Conservation (phyloP, 2,797 vertebrate species). For the Bucorvus abyssinicus region DNA sequence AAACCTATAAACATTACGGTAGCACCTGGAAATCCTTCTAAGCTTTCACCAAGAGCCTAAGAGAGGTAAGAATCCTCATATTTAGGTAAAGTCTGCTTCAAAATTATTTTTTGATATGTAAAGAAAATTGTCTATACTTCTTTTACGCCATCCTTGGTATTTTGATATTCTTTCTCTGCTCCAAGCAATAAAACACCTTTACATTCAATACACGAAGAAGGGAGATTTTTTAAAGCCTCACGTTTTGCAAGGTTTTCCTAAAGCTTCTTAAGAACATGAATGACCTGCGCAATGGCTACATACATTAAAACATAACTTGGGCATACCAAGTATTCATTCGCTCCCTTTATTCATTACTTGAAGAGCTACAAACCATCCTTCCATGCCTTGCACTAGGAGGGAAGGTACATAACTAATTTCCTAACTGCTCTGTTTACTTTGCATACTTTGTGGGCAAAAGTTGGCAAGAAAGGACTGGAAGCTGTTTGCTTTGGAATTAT, state of each 20-base stretch:
- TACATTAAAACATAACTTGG: background rate
- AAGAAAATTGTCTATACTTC: background rate
- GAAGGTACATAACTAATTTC: constrained; percentile 7
- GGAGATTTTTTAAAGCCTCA: background rate
- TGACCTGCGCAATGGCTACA: background rate
- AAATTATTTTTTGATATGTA: background rate
- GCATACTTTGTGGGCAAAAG: constrained; percentile 58
- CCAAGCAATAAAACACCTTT: background rate
- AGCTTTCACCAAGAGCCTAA: background rate
- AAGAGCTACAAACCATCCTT: background rate
- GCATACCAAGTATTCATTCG: background rate
- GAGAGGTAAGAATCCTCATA: background rate
- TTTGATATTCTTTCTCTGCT: background rate
- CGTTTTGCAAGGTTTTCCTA: constrained; percentile 1
- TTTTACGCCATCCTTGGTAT: background rate
- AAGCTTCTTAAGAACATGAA: background rate
- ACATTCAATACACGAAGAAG: background rate
- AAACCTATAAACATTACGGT: background rate
- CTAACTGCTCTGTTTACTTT: constrained; percentile 59
- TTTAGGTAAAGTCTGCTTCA: background rate
- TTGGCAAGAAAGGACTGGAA: constrained; percentile 51
- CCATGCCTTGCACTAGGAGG: background rate
- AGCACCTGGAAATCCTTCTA: background rate
- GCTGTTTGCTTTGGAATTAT: constrained; percentile 71
- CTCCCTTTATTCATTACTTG: background rate